Evolutionary conservation across 2,888 invertebrate species (phyloP), one percentile per base, ranked within the genome.

Genomic region (Cataglyphis cursor): DNA sequence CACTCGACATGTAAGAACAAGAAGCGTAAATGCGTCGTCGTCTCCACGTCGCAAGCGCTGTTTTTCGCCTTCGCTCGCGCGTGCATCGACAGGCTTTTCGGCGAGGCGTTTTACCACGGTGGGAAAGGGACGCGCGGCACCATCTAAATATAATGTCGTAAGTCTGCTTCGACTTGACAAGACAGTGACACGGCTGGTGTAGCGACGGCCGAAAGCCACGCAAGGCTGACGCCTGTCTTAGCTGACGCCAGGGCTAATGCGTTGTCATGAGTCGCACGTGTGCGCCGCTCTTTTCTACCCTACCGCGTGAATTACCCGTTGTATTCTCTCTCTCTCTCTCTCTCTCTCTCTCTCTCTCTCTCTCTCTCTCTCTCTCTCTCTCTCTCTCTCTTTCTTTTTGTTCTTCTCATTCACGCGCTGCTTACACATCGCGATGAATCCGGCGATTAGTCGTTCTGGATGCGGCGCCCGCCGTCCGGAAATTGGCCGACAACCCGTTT

Each of bases 111-210:
- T 90, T 85, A 86, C 35, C 48, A 48, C 21, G 84, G 66, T 76
- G 74, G 68, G 81, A 54, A 70, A 80, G 74, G 73, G 82, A 54
- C 70, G 51, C 6, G 31, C 74, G 35, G 35, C 68, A 74, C 70
- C 82, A 88, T 92, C 91, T 92, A 93, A 93, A 93, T 93, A 93
- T 93, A 93, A 92, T 89, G 88, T 89, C 83, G 83, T 83, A 75
- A 85, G 87, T 85, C 82, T 87, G 85, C 81, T 66, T 24, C 51
- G 57, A 78, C 68, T 82, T 86, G 90, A 91, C 91, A 90, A 87
- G 90, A 86, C 89, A 89, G 90, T 88, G 90, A 91, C 90, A 84
- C 85, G 89, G 75, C 82, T 82, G 88, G 84, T 87, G 84, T 81
- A 80, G 73, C 87, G 85, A 81, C 82, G 82, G 85, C 57, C 87